Evolutionary conservation across 2,113 vertebrate species (phyloP).

Genomic region (Corythaixoides concolor): DNA sequence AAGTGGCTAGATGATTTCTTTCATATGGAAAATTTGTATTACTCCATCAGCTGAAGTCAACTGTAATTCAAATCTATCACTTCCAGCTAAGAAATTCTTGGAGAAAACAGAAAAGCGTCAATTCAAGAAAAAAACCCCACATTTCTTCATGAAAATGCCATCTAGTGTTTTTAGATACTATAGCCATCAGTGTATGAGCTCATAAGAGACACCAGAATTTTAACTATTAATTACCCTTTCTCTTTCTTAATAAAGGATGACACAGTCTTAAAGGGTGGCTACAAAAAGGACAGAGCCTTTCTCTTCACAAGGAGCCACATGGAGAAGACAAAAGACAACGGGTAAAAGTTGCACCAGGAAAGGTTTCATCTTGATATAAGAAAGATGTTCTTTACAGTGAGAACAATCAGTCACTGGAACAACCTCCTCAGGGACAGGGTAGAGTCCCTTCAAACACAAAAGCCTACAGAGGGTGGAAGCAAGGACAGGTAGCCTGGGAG

Average conservation of each 20-base stretch:
- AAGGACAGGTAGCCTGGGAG: too few relatives aligned
- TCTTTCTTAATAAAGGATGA: neutral
- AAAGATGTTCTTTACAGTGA: neutral
- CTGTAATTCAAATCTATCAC: neutral
- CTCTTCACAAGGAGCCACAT: neutral
- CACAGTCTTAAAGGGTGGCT: neutral
- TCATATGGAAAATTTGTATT: neutral
- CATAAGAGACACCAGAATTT: neutral
- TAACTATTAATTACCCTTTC: neutral
- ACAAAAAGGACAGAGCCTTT: neutral
- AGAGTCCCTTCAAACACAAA: neutral
- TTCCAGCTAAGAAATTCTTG: neutral
- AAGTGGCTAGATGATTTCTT: neutral
- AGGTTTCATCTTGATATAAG: neutral
- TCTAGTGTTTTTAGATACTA: neutral
- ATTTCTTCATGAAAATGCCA: neutral
- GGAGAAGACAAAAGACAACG: neutral
- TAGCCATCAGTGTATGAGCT: neutral
- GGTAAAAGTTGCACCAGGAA: neutral
- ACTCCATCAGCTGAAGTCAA: neutral
- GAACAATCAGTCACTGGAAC: neutral
- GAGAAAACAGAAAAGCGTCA: neutral
- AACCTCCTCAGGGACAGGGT: fast-evolving
- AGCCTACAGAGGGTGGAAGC: too few relatives aligned
- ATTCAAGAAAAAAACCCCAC: neutral